These are phyloP conservation scores for Euwallacea fornicatus DNA, from an alignment of 1,140 invertebrate species.

Conservation along the genomic window DNA sequence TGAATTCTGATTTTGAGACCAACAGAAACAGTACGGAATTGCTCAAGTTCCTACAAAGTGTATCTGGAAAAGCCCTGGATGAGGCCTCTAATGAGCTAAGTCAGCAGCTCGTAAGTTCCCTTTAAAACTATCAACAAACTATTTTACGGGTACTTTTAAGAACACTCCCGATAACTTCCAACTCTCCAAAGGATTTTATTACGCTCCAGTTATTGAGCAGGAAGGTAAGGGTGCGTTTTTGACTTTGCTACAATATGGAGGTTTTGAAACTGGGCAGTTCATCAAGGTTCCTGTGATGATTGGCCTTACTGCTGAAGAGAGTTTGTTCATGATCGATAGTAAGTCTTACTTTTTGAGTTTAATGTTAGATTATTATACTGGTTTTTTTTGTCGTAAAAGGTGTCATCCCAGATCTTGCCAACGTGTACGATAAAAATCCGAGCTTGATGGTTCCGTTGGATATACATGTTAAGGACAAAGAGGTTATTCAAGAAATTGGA, in stretches of 20 bases:
- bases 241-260: slow-evolving; percentile 29
- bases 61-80: slow-evolving; percentile 37
- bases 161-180: slow-evolving; percentile 27
- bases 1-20: slow-evolving; percentile 32
- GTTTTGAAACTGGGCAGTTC: slow-evolving; percentile 28
- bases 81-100: slow-evolving; percentile 25
- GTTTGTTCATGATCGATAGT: slow-evolving; percentile 34
- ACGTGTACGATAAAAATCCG: slow-evolving; percentile 25
- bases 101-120: slow-evolving; percentile 16
- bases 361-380: background rate
- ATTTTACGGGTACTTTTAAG: slow-evolving; percentile 1
- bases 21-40: slow-evolving; percentile 31
- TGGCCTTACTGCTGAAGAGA: slow-evolving; percentile 38
- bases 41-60: slow-evolving; percentile 33
- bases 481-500: slow-evolving; percentile 14
- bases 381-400: slow-evolving; percentile 4
- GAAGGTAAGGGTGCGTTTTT: slow-evolving; percentile 35
- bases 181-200: slow-evolving; percentile 40
- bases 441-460: slow-evolving; percentile 30
- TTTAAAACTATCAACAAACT: background rate
- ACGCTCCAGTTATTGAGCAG: slow-evolving; percentile 37
- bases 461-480: slow-evolving; percentile 23
- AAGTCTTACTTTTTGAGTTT: slow-evolving; percentile 12
- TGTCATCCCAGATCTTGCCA: slow-evolving; percentile 14
- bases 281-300: slow-evolving; percentile 33